Percentiles rank a stretch among this genome's conserved stretches.
phyloP scores from a whole-genome alignment of 30 jellyfish, hydroid and myxozoan species.

The Sanderia malayensis region DNA sequence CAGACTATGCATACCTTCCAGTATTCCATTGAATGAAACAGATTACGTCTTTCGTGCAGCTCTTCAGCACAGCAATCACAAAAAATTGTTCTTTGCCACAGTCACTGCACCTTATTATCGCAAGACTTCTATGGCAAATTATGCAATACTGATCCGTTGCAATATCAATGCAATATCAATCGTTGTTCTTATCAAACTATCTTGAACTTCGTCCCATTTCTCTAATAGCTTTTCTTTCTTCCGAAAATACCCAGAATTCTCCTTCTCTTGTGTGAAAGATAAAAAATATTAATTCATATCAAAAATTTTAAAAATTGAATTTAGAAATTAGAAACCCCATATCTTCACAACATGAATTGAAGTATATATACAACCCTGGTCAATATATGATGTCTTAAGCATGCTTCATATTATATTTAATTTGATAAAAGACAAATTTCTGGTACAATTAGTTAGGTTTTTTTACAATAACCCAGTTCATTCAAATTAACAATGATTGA shows the following conservation, averaged over 20 bases:
- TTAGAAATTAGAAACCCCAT: not conserved
- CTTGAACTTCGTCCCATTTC: conserved; percentile 16
- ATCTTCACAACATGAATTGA: no score
- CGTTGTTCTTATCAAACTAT: not conserved
- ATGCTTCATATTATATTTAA: not conserved
- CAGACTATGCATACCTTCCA: conserved; percentile 44
- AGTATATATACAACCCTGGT: no score
- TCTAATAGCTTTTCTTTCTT: conserved; percentile 26
- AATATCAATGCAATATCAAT: not conserved
- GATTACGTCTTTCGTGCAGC: conserved; percentile 15
- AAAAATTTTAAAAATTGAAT: no score
- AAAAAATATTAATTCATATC: no score
- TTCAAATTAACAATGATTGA: no score
- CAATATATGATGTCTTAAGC: no score
- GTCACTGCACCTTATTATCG: conserved; percentile 12
- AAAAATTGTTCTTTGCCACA: conserved; percentile 30
- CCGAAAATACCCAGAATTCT: conserved; percentile 10
- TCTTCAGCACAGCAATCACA: conserved; percentile 17
- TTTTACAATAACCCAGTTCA: no score
- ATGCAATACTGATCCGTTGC: conserved; percentile 6
- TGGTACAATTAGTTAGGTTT: not conserved
- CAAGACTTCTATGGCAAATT: not conserved
- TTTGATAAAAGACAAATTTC: not conserved
- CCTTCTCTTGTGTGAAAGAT: not conserved
- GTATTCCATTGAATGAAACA: conserved; percentile 30